Percentiles rank a stretch among this genome's conserved stretches.
Evolutionary conservation across 2,888 invertebrate genomes (phyloP).

Genomic region (Volucella inanis): DNA sequence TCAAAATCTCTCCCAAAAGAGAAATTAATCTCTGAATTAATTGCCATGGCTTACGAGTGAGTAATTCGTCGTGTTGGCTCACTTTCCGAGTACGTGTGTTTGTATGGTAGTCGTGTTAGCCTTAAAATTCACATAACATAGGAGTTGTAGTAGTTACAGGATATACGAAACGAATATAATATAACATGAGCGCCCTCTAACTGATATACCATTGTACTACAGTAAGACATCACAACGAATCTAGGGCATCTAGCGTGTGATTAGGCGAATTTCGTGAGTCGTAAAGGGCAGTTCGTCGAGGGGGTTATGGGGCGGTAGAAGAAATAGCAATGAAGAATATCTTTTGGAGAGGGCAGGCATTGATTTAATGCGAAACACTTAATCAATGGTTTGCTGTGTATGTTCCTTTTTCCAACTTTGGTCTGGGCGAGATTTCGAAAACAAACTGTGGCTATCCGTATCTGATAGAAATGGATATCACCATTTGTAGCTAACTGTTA

Average conservation of each 20-base stretch:
- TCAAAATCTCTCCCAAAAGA: constrained; percentile 78
- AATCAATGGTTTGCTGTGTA: constrained; percentile 77
- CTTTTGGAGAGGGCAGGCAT: constrained; percentile 75
- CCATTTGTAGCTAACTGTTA: constrained; percentile 74
- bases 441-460: constrained; percentile 50
- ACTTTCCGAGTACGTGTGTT: constrained; percentile 3
- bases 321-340: constrained; percentile 54
- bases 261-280: constrained; percentile 31
- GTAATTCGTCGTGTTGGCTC: constrained; percentile 64
- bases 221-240: constrained; percentile 59
- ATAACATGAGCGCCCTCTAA: constrained; percentile 27
- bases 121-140: constrained; percentile 48
- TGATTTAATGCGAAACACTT: constrained; percentile 80
- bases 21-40: constrained; percentile 81
- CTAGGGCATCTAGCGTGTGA: constrained; percentile 62
- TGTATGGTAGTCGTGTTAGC: constrained; percentile 2
- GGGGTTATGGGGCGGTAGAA: constrained; percentile 6
- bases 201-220: constrained; percentile 40
- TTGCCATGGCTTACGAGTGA: constrained; percentile 76
- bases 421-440: constrained; percentile 27
- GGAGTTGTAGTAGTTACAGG: constrained; percentile 40
- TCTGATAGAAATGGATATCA: constrained; percentile 66
- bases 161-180: neutral
- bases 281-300: neutral
- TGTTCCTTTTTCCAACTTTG: neutral